Percentiles rank a stretch among this genome's conserved stretches.
Evolutionary conservation across 2,113 vertebrate genomes (phyloP).

Genomic region (Spilogale gracilis): DNA sequence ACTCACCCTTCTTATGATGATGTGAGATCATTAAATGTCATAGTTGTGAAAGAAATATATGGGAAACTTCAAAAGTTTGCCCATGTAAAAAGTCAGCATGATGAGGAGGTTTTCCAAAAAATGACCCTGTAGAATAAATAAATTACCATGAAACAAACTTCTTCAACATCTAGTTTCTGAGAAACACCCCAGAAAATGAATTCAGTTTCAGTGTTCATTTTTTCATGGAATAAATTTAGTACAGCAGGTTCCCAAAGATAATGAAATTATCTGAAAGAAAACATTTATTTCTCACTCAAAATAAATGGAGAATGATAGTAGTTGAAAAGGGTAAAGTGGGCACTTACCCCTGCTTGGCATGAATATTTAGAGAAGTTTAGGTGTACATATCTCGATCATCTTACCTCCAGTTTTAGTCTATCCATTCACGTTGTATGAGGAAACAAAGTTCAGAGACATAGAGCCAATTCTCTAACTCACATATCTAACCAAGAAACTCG

Average conservation of each 20-base stretch:
- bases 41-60: constrained; percentile 71
- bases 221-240: background rate
- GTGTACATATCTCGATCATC: background rate
- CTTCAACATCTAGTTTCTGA: constrained; percentile 35
- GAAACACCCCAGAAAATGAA: constrained; percentile 61
- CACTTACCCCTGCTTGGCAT: background rate
- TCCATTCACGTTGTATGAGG: background rate
- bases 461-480: background rate
- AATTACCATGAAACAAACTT: constrained; percentile 49
- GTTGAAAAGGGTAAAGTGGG: background rate
- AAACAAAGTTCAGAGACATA: background rate
- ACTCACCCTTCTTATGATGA: too few relatives aligned
- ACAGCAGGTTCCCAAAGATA: background rate
- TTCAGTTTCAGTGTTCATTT: constrained; percentile 58
- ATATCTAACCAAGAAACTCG: background rate
- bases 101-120: constrained; percentile 70
- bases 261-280: constrained; percentile 28
- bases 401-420: background rate
- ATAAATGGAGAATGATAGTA: background rate
- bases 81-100: constrained; percentile 39
- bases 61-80: constrained; percentile 53
- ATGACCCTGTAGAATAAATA: constrained; percentile 51
- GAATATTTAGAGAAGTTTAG: background rate
- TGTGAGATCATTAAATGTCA: too few relatives aligned
- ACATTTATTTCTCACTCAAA: background rate